Base-by-base conservation (phyloP, 2,797 vertebrate genomes). In the Sorex maritimensis region DNA sequence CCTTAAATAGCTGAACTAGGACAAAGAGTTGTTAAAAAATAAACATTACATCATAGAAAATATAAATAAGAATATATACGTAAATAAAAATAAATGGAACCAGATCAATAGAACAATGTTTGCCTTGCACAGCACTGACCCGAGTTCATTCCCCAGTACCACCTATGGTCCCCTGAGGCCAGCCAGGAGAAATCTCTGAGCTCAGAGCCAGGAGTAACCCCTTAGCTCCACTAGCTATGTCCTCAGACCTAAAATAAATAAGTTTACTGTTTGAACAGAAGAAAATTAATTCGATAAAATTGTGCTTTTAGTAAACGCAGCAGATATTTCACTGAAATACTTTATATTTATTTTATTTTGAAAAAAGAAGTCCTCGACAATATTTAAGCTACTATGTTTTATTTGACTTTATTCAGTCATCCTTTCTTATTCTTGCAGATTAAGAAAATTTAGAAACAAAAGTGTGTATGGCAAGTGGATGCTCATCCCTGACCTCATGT, bases 41-140 rank as follows among this genome's bases (percentile, higher is more conserved):
- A 80, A 26, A 19, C 41, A 69, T 21, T 81, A 26, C 84, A 17
- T 93, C 61, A 90, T 10, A 78, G n/a, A 4, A 91, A 84, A 92
- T 81, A 78, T 46, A 81, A 85, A 67, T 13, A 91, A 28, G 19
- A 81, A 68, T 12, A 52, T 5, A 30, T 11, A 55, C 17, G 17
- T 4, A 15, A 55, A 14, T 55, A 14, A 55, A 14, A 14, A 14
- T 55, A 55, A 55, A 15, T 55, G 52, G 52, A 55, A 55, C 52
- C 17, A 55, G 13, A 55, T 13, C 52, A 55, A 55, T 55, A 55
- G 52, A 14, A 55, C 52, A 61, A 61, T 61, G 58, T 6, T 19
- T 61, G 58, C 58, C 10, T 61, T 61, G 19, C 58, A 61, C 19
- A 21, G 6, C 58, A 21, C 17, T 61, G 58, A 61, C 19, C 17